Conservation (phyloP, 1,140 invertebrate genomes). For the Phthorimaea operculella region DNA sequence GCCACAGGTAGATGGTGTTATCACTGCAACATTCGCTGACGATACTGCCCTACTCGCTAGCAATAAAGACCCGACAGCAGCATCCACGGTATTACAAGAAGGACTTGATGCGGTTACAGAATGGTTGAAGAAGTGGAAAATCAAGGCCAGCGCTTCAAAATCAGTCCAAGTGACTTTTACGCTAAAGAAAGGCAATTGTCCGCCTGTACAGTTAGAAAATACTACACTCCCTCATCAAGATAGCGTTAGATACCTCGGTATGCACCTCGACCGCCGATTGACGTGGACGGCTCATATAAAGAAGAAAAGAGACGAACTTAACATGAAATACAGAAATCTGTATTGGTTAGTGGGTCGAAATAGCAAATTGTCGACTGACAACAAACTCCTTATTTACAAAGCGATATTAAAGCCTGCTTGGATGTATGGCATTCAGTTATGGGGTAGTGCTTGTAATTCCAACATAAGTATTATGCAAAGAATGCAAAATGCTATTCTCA, state of each 20-base stretch:
- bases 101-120: not conserved
- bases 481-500: slow-evolving; percentile 8
- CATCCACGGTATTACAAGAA: slow-evolving; percentile 1
- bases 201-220: not conserved
- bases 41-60: slow-evolving; percentile 7
- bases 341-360: slow-evolving; percentile 27
- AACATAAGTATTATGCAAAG: slow-evolving; percentile 27
- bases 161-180: slow-evolving; percentile 8
- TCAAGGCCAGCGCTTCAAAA: slow-evolving; percentile 9
- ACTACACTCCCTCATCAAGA: not conserved
- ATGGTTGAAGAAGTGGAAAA: slow-evolving; percentile 8
- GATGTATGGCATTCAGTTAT: slow-evolving; percentile 37
- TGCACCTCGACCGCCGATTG: slow-evolving; percentile 26
- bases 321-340: slow-evolving; percentile 8
- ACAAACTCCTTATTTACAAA: slow-evolving; percentile 37
- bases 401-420: slow-evolving; percentile 33
- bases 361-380: slow-evolving; percentile 21
- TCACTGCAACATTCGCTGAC: slow-evolving; percentile 8
- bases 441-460: slow-evolving; percentile 24
- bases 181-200: slow-evolving; percentile 2
- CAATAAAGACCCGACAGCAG: not conserved
- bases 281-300: slow-evolving; percentile 23
- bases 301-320: slow-evolving; percentile 12
- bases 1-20: not conserved
- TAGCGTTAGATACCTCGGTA: slow-evolving; percentile 23